Evolutionary conservation across 92 coral and sea anemone species (phyloP).

Genomic region (Plumapathes pennacea): DNA sequence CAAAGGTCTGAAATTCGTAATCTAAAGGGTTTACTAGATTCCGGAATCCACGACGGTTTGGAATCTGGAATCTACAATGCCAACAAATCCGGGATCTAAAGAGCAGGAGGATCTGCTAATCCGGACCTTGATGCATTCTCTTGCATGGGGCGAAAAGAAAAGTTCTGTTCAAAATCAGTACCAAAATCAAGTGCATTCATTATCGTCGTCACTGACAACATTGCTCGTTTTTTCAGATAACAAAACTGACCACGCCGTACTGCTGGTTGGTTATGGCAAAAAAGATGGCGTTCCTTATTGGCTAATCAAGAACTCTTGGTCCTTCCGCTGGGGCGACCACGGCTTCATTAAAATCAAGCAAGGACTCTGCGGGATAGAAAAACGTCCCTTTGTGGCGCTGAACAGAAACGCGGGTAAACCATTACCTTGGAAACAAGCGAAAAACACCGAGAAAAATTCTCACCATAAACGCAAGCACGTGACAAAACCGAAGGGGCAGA

Average conservation of each 20-base stretch:
- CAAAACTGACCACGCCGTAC: slow-evolving; percentile 92
- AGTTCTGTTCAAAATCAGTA: neutral
- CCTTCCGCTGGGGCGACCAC: slow-evolving; percentile 80
- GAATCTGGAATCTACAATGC: too few relatives aligned
- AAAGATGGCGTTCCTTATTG: slow-evolving; percentile 83
- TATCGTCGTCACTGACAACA: neutral
- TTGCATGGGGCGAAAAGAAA: too few relatives aligned
- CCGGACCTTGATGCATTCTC: too few relatives aligned
- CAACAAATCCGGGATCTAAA: too few relatives aligned
- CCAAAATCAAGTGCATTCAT: neutral
- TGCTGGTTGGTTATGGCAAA: slow-evolving; percentile 76
- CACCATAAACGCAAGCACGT: neutral
- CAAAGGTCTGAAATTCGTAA: too few relatives aligned
- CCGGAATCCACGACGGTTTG: too few relatives aligned
- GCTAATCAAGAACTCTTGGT: slow-evolving; percentile 94
- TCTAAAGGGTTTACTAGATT: too few relatives aligned
- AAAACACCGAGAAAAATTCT: slow-evolving; percentile 21
- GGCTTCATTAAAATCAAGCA: slow-evolving; percentile 84
- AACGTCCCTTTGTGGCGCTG: slow-evolving; percentile 83
- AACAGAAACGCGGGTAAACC: slow-evolving; percentile 57
- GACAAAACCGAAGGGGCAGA: neutral
- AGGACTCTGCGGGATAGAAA: slow-evolving; percentile 87
- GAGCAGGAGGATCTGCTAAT: too few relatives aligned
- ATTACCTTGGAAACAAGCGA: slow-evolving; percentile 78
- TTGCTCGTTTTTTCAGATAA: slow-evolving; percentile 49